phyloP scores from a whole-genome alignment of 2,113 vertebrate genomes.

The Oreochromis spilurus region DNA sequence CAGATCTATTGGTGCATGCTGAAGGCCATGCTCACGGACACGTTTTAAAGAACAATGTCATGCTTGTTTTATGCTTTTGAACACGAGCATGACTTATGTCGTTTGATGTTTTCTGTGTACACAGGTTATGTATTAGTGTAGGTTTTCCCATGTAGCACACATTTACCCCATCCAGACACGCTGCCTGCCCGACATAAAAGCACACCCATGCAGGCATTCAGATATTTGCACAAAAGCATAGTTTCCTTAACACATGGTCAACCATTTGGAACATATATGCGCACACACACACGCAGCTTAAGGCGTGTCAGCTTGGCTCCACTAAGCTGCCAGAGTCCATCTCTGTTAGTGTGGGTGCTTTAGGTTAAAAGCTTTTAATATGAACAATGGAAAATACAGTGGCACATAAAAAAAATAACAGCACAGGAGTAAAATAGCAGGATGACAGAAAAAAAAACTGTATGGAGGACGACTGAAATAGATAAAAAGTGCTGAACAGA shows the following conservation, averaged over 20 bases:
- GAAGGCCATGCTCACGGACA: neutral
- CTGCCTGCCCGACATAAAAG: neutral
- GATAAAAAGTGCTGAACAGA: neutral
- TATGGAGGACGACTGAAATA: rapidly evolving
- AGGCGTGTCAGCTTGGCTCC: neutral
- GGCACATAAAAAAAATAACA: neutral
- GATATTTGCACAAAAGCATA: neutral
- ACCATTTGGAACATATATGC: neutral
- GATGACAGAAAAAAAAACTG: neutral
- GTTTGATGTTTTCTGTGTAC: neutral
- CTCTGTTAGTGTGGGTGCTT: neutral
- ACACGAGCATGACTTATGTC: neutral
- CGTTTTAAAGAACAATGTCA: neutral
- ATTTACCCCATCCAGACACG: neutral
- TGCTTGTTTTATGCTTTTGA: neutral
- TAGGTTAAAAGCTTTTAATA: conserved; percentile 18
- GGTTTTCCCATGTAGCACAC: neutral
- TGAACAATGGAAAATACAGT: conserved; percentile 7
- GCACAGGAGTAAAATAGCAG: neutral
- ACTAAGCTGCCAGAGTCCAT: conserved; percentile 18
- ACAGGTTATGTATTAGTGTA: neutral
- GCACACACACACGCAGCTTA: neutral
- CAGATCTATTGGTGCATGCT: neutral
- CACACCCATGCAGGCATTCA: neutral
- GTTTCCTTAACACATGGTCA: neutral